phyloP scores from a whole-genome alignment of 2,797 vertebrate species.

The Borostomias antarcticus region DNA sequence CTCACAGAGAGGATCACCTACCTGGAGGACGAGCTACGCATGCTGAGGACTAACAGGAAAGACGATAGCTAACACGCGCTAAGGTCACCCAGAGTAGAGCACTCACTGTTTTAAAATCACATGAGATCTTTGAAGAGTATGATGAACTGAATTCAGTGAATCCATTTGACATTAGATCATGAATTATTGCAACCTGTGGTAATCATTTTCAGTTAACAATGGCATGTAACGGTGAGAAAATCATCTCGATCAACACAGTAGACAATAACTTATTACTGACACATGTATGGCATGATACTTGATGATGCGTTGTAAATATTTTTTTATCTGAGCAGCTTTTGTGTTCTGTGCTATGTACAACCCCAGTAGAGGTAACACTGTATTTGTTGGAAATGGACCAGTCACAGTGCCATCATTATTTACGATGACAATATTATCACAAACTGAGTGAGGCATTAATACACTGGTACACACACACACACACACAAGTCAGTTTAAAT shows the following conservation, averaged over 20 bases:
- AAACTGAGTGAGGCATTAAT: slow-evolving; percentile 10
- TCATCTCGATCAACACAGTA: not conserved
- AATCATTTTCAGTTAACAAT: not conserved
- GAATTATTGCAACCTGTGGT: not conserved
- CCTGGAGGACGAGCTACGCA: slow-evolving; percentile 89
- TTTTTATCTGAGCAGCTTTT: not conserved
- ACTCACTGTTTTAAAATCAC: not conserved
- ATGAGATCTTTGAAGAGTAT: not conserved
- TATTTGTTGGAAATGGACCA: slow-evolving; percentile 13
- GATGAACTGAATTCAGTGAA: not conserved
- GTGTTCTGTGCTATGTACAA: slow-evolving; percentile 1
- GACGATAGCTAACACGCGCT: slow-evolving; percentile 75
- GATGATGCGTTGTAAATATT: not conserved
- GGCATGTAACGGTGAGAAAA: not conserved
- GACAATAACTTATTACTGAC: not conserved
- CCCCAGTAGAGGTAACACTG: slow-evolving; percentile 2
- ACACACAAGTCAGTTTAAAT: not conserved
- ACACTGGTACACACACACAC: slow-evolving; percentile 4
- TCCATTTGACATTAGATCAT: not conserved
- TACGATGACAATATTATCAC: not conserved
- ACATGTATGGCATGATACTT: not conserved
- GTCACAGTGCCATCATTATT: slow-evolving; percentile 12
- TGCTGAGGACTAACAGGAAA: slow-evolving; percentile 82
- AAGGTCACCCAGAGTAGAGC: not conserved
- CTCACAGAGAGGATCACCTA: slow-evolving; percentile 85